These are phyloP conservation scores for Xiphophorus couchianus DNA, from an alignment of 2,113 vertebrate species.

Conservation along the genomic window DNA sequence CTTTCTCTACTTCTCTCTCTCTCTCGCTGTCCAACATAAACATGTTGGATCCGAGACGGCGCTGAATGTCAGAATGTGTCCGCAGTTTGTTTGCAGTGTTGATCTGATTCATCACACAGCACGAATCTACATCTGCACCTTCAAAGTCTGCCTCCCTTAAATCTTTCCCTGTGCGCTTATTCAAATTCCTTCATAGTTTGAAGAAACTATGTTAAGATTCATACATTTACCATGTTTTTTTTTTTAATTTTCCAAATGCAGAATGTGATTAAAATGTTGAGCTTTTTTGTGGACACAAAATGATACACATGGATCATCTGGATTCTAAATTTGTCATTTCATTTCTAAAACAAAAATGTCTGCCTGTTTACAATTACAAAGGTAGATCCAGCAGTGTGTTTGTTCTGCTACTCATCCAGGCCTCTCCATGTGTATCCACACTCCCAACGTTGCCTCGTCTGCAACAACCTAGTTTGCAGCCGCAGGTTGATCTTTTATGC, in stretches of 20 bases:
- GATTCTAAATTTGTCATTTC: slow-evolving; percentile 9
- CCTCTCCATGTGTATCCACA: slow-evolving; percentile 39
- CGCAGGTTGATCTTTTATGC: neutral
- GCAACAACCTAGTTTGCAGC: slow-evolving; percentile 2
- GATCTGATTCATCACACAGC: slow-evolving; percentile 42
- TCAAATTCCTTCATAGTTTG: slow-evolving; percentile 11
- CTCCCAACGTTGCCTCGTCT: slow-evolving; percentile 40
- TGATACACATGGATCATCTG: slow-evolving; percentile 32
- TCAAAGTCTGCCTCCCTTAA: slow-evolving; percentile 20
- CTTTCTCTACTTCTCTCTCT: neutral
- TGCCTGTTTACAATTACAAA: neutral
- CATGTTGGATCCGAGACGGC: slow-evolving; percentile 23
- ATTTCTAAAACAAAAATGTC: neutral
- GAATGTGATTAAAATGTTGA: slow-evolving; percentile 1
- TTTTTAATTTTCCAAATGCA: neutral
- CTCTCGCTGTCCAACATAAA: slow-evolving; percentile 35
- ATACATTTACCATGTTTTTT: neutral
- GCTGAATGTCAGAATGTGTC: slow-evolving; percentile 29
- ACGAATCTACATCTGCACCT: slow-evolving; percentile 32
- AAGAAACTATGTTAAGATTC: neutral
- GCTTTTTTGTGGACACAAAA: neutral
- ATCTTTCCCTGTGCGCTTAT: slow-evolving; percentile 28
- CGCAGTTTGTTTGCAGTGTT: slow-evolving; percentile 30
- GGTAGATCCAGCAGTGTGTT: neutral
- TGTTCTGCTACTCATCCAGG: slow-evolving; percentile 18